phyloP scores from a whole-genome alignment of 2,888 invertebrate species.

The Caenorhabditis parvicauda region DNA sequence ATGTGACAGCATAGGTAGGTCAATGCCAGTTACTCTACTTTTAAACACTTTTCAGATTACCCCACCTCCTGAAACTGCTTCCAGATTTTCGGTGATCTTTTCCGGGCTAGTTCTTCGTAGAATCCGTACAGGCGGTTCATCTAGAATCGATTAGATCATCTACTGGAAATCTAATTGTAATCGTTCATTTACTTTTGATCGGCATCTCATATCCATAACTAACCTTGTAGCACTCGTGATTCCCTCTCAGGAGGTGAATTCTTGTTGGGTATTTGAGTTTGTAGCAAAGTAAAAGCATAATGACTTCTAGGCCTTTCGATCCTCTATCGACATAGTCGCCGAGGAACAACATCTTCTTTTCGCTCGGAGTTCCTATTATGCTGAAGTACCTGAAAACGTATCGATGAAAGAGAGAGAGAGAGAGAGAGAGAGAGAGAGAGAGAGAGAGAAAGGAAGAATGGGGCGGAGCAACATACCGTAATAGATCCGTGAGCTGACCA shows the following conservation, averaged over 20 bases:
- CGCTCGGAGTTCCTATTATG: conserved; percentile 45
- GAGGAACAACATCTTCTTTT: conserved; percentile 41
- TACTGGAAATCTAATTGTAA: neutral
- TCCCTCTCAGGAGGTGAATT: conserved; percentile 50
- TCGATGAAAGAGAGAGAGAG: too few species aligned
- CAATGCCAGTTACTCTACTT: too few species aligned
- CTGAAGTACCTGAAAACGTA: conserved; percentile 29
- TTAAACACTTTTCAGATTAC: neutral
- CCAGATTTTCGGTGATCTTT: conserved; percentile 42
- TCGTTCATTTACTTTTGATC: neutral
- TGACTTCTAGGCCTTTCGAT: conserved; percentile 43
- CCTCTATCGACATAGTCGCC: conserved; percentile 58
- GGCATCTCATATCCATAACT: neutral
- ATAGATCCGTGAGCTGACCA: conserved; percentile 49
- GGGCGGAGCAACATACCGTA: conserved; percentile 14
- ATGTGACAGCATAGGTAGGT: too few species aligned
- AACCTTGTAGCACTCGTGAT: conserved; percentile 52
- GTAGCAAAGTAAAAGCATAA: conserved; percentile 48
- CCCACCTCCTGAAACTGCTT: conserved; percentile 28
- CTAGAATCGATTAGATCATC: conserved; percentile 1
- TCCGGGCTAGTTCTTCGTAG: conserved; percentile 42
- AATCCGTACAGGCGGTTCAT: conserved; percentile 50
- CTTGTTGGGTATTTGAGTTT: conserved; percentile 39
- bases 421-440: too few species aligned
- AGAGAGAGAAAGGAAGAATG: too few species aligned